Percentiles rank a stretch among this genome's conserved stretches.
These are phyloP conservation scores for Halocynthia aurantium DNA, from an alignment of 23 tunicate genomes.

Conservation along the genomic window DNA sequence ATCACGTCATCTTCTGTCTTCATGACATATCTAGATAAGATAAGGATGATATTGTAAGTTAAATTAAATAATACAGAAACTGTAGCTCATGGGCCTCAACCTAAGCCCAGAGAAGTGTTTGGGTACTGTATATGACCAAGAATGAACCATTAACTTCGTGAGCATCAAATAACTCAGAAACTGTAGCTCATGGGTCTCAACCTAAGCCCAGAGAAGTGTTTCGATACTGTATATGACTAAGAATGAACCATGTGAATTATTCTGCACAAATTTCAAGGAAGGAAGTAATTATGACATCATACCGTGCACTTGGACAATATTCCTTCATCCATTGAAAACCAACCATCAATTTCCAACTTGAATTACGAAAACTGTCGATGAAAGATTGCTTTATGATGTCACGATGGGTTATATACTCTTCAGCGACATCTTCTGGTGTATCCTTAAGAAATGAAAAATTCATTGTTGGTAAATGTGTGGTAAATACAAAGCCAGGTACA, in stretches of 20 bases:
- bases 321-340: constrained; percentile 43
- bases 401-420: constrained; percentile 23
- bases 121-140: no score
- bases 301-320: constrained; percentile 41
- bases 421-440: not conserved
- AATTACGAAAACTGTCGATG: constrained; percentile 55
- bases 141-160: no score
- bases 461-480: no score
- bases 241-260: no score
- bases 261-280: no score
- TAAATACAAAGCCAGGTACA: no score
- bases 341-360: constrained; percentile 42
- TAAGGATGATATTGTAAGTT: no score
- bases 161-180: not conserved
- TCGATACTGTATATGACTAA: no score
- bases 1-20: constrained; percentile 89
- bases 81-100: not conserved
- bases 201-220: no score
- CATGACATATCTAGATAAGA: constrained; percentile 51
- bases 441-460: not conserved
- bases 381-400: constrained; percentile 45
- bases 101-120: no score
- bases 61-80: not conserved
- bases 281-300: not conserved
- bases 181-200: not conserved